These are phyloP conservation scores for Gavialis gangeticus DNA, from an alignment of 2,113 vertebrate species.

Conservation along the genomic window DNA sequence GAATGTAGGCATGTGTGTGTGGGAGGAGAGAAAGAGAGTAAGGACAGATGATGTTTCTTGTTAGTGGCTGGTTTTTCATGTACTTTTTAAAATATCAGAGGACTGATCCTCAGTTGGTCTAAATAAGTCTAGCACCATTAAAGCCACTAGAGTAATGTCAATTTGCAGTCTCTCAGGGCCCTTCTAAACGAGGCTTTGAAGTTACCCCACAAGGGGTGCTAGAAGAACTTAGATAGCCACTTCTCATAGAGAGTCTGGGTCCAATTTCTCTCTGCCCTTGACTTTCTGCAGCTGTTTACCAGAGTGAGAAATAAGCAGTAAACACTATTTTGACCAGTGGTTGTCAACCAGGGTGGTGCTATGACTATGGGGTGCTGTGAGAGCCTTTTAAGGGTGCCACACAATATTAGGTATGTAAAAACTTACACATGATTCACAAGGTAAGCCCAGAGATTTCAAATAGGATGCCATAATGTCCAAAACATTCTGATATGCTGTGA, in stretches of 20 bases:
- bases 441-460: too few species aligned
- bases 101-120: background rate
- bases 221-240: background rate
- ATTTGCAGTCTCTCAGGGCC: too few species aligned
- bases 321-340: background rate
- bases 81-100: background rate
- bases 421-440: too few species aligned
- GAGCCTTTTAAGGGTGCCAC: too few species aligned
- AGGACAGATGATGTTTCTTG: conserved; percentile 12
- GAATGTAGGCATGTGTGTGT: background rate
- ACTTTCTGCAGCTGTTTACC: background rate
- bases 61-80: background rate
- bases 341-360: too few species aligned
- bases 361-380: too few species aligned
- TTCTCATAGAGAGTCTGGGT: fast-evolving
- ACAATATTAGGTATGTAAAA: too few species aligned
- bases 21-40: background rate
- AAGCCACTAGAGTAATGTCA: background rate
- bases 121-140: background rate
- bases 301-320: background rate
- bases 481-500: too few species aligned
- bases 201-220: background rate
- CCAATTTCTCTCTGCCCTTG: background rate
- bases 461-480: too few species aligned
- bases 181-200: background rate